These are phyloP conservation scores for Andrena fulva DNA, from an alignment of 2,888 invertebrate species.

Conservation along the genomic window DNA sequence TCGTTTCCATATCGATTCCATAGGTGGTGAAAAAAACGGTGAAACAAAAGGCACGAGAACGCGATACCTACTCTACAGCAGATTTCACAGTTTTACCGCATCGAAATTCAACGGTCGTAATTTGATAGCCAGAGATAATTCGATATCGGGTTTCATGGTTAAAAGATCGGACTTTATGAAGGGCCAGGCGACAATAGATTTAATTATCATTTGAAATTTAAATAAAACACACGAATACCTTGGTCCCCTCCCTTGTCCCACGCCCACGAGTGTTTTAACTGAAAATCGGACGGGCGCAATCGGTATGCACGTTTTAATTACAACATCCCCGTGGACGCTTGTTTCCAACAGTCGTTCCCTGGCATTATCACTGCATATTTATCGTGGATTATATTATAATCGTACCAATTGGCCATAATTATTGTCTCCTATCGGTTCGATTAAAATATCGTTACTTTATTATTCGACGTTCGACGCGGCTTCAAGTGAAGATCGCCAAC, in stretches of 20 bases:
- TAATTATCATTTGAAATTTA: conserved; percentile 25
- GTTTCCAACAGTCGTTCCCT: conserved; percentile 23
- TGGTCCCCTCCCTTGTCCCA: not conserved
- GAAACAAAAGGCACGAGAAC: not conserved
- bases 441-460: conserved; percentile 18
- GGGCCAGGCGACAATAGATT: conserved; percentile 4
- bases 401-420: conserved; percentile 33
- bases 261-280: not conserved
- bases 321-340: conserved; percentile 24
- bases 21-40: too few relatives aligned
- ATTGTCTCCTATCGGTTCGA: conserved; percentile 27
- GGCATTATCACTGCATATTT: conserved; percentile 53
- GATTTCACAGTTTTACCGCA: not conserved
- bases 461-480: not conserved
- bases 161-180: not conserved
- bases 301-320: conserved; percentile 43
- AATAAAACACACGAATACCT: conserved; percentile 1
- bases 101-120: conserved; percentile 1
- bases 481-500: not conserved
- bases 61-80: not conserved
- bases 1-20: too few relatives aligned
- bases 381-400: conserved; percentile 18
- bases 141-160: not conserved
- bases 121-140: not conserved
- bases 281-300: conserved; percentile 35